These are phyloP conservation scores for Microcebus tavaratra DNA, from an alignment of 2,113 vertebrate genomes.

Conservation along the genomic window DNA sequence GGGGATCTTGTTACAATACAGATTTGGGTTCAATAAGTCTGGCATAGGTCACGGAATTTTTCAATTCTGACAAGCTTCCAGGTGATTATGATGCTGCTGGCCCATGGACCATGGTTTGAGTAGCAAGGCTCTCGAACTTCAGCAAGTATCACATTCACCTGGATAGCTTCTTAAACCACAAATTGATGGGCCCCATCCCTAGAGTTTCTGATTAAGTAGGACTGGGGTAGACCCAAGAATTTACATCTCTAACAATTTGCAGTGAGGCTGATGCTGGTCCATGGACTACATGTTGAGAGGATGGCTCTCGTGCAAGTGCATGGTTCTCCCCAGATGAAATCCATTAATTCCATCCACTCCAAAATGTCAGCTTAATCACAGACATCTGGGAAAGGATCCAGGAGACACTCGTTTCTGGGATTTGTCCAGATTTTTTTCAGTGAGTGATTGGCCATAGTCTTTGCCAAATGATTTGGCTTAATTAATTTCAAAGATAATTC, in stretches of 20 bases:
- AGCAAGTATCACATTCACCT: background rate
- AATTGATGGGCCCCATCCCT: background rate
- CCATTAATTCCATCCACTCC: background rate
- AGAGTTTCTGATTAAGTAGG: background rate
- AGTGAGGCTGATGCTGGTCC: background rate
- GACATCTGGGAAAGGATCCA: background rate
- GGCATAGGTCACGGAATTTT: background rate
- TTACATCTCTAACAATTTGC: background rate
- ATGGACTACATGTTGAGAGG: background rate
- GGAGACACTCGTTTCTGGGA: background rate
- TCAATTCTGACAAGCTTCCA: background rate
- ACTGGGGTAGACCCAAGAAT: background rate
- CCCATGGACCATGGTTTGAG: background rate
- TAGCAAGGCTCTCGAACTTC: background rate
- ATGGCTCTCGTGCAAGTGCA: rapidly evolving
- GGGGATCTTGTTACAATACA: background rate
- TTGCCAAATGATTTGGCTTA: background rate
- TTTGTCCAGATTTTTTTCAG: background rate
- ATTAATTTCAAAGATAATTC: background rate
- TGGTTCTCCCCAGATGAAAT: background rate
- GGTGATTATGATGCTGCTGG: background rate
- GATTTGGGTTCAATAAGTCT: background rate
- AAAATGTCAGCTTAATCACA: background rate
- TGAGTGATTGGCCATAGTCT: background rate
- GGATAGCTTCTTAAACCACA: background rate